A percentile compares a stretch with the other conserved stretches of the same genome.
These are phyloP conservation scores for Bradynema listronoti DNA, from an alignment of 1,140 invertebrate genomes.

Conservation along the genomic window DNA sequence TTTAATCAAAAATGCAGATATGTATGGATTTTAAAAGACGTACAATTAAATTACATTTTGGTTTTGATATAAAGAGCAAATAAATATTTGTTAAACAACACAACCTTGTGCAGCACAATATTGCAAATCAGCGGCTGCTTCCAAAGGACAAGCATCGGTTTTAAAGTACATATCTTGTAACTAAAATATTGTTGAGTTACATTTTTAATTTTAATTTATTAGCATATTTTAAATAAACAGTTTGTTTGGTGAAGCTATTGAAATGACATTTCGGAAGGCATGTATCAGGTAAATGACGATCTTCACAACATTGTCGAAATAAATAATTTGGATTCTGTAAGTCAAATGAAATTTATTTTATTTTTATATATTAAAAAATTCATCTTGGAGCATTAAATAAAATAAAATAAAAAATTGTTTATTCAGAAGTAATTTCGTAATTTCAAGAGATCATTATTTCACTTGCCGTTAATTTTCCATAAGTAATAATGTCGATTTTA, in stretches of 20 bases:
- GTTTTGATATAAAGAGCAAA: not conserved
- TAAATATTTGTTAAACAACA: constrained; percentile 4
- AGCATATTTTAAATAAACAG: constrained; percentile 22
- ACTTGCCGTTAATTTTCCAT: constrained; percentile 30
- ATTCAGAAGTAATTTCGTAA: too few relatives aligned
- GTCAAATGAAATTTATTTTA: constrained; percentile 10
- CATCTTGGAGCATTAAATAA: too few relatives aligned
- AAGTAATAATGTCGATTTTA: constrained; percentile 29
- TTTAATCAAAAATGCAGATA: not conserved
- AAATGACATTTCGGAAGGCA: constrained; percentile 54
- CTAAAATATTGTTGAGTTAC: constrained; percentile 12
- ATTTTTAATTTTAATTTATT: not conserved
- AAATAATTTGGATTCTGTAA: constrained; percentile 43
- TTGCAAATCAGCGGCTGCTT: constrained; percentile 37
- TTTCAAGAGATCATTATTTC: not conserved
- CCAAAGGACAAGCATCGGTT: constrained; percentile 40
- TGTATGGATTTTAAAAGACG: not conserved
- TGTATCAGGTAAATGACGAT: constrained; percentile 49
- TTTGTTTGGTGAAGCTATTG: constrained; percentile 47
- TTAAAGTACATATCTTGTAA: constrained; percentile 45
- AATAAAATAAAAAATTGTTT: too few relatives aligned
- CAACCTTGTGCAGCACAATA: constrained; percentile 42
- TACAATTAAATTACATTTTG: not conserved
- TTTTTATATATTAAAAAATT: too few relatives aligned
- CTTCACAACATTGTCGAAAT: constrained; percentile 47